These are phyloP conservation scores for Platygyra sinensis DNA, from an alignment of 64 coral and sea anemone species.

Conservation along the genomic window DNA sequence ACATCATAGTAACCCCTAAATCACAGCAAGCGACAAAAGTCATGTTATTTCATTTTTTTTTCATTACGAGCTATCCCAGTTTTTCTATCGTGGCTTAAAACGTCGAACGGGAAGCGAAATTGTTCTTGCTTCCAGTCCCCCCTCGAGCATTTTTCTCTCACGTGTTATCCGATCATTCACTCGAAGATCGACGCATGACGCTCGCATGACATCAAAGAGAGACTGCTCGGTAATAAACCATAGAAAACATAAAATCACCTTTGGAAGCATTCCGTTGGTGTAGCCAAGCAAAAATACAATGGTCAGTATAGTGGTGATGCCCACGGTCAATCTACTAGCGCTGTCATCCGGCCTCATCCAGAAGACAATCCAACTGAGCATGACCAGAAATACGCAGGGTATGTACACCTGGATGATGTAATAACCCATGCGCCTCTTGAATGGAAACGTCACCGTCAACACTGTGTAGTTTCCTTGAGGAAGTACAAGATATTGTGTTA, in stretches of 20 bases:
- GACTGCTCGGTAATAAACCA: not conserved
- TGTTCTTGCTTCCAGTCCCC: too few species aligned
- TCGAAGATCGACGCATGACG: too few species aligned
- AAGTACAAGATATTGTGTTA: not conserved
- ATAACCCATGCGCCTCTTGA: constrained; percentile 80
- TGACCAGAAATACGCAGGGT: constrained; percentile 79
- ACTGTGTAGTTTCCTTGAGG: constrained; percentile 69
- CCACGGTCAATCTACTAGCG: constrained; percentile 74
- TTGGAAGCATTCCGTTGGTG: constrained; percentile 84
- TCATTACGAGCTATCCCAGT: too few species aligned
- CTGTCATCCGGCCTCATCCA: constrained; percentile 89
- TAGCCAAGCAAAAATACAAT: constrained; percentile 91
- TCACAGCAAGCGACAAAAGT: too few species aligned
- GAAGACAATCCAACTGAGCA: constrained; percentile 96
- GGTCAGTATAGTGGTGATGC: constrained; percentile 93
- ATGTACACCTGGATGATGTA: constrained; percentile 91
- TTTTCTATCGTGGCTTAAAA: too few species aligned
- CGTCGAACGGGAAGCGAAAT: too few species aligned
- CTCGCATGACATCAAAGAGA: too few species aligned
- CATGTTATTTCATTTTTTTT: too few species aligned
- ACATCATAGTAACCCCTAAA: too few species aligned
- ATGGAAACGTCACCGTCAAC: constrained; percentile 55
- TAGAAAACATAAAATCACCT: constrained; percentile 16
- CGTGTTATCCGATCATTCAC: too few species aligned
- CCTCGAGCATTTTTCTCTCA: too few species aligned